Evolutionary conservation across 2,888 invertebrate genomes (phyloP).

Genomic region (Mimas tiliae): DNA sequence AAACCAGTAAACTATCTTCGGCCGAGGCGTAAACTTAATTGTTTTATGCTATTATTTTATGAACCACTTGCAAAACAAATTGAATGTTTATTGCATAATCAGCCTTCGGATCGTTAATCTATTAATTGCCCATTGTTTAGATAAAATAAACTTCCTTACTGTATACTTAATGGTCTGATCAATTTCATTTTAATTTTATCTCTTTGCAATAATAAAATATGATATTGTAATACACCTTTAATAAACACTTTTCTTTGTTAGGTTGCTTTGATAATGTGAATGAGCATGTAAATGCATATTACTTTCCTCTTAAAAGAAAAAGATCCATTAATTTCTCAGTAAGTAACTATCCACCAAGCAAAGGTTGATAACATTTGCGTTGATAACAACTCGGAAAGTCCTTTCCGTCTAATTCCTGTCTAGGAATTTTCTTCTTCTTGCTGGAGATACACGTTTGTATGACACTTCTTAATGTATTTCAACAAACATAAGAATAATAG

Average conservation of each 20-base stretch:
- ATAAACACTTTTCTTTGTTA: too few species aligned
- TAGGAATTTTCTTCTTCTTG: too few species aligned
- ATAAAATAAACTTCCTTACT: background rate
- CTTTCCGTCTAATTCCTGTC: too few species aligned
- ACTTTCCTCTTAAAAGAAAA: too few species aligned
- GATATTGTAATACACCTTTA: background rate
- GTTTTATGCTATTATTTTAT: background rate
- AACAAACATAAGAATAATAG: background rate
- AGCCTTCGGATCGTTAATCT: background rate
- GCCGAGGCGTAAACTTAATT: background rate
- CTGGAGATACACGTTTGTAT: background rate
- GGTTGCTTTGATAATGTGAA: too few species aligned
- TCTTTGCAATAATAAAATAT: background rate
- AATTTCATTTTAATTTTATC: background rate
- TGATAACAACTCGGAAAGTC: too few species aligned
- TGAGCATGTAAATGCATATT: too few species aligned
- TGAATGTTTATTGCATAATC: background rate
- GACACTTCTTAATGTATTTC: background rate
- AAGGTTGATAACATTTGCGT: too few species aligned
- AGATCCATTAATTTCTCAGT: too few species aligned
- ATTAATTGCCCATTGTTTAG: background rate
- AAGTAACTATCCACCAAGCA: too few species aligned
- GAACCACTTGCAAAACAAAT: slow-evolving; percentile 2
- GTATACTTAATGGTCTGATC: background rate
- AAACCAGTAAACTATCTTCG: too few species aligned